Conservation (phyloP, 2,888 invertebrate species). For the Helicoverpa assulta region DNA sequence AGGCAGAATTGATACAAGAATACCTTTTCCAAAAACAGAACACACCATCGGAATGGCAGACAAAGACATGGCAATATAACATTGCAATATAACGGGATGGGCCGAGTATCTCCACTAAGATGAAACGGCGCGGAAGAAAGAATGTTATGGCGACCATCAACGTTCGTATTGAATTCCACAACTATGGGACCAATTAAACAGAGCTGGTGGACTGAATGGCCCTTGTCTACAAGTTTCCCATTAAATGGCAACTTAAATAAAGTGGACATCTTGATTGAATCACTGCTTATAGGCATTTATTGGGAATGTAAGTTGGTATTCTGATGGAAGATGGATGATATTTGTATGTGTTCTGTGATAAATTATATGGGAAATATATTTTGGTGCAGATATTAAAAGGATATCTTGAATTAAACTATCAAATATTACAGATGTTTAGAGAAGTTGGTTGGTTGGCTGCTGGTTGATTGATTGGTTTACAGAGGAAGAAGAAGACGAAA, state of each 20-base stretch:
- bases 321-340: too few species aligned
- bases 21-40: background rate
- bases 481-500: too few species aligned
- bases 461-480: too few species aligned
- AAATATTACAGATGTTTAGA: too few species aligned
- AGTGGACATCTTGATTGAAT: conserved; percentile 32
- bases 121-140: conserved; percentile 17
- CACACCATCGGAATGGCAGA: background rate
- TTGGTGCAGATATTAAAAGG: too few species aligned
- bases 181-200: conserved; percentile 40
- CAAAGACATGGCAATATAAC: background rate
- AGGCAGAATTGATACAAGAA: background rate
- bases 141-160: conserved; percentile 20
- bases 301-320: background rate
- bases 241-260: conserved; percentile 48
- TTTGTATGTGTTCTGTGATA: too few species aligned
- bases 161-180: conserved; percentile 32
- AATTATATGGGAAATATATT: too few species aligned
- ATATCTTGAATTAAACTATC: too few species aligned
- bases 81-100: background rate
- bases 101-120: background rate
- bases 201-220: conserved; percentile 20
- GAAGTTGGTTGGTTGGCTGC: too few species aligned
- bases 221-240: conserved; percentile 39
- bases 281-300: conserved; percentile 11